A percentile compares a stretch with the other conserved stretches of the same genome.
Evolutionary conservation across 2,888 invertebrate species (phyloP).

Genomic region (Eilema griseolum): DNA sequence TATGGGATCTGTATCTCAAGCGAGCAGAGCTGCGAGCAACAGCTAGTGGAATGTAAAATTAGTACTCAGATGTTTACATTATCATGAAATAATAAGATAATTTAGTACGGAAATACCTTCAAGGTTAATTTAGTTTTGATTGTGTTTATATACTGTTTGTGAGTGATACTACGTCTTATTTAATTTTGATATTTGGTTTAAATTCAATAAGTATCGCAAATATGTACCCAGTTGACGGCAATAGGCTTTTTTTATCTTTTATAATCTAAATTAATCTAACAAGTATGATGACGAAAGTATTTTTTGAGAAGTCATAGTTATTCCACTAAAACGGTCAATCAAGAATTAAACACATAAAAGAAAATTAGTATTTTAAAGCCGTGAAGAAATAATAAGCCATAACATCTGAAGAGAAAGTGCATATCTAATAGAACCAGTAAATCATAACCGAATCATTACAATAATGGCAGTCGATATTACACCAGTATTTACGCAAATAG

Average conservation of each 20-base stretch:
- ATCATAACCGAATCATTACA: background rate
- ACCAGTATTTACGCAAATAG: slow-evolving; percentile 23
- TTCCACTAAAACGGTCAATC: too few species aligned
- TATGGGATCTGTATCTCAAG: background rate
- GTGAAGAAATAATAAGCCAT: background rate
- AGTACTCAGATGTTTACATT: background rate
- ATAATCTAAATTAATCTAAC: too few species aligned
- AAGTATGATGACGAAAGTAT: too few species aligned
- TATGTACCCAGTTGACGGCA: too few species aligned
- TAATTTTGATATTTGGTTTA: background rate
- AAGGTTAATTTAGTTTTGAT: background rate
- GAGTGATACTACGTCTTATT: background rate
- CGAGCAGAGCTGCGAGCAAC: background rate
- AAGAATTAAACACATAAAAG: too few species aligned
- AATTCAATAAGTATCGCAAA: background rate
- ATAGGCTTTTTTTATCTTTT: too few species aligned
- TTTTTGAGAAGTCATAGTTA: too few species aligned
- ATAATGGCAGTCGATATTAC: slow-evolving; percentile 2
- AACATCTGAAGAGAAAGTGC: background rate
- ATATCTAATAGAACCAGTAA: background rate
- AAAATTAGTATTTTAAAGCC: background rate
- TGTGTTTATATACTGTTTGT: background rate
- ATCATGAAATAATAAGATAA: background rate
- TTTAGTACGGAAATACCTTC: slow-evolving; percentile 2
- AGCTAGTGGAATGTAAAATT: background rate